Base-by-base conservation (phyloP, 2,797 vertebrate genomes). In the Heterohyrax brucei region DNA sequence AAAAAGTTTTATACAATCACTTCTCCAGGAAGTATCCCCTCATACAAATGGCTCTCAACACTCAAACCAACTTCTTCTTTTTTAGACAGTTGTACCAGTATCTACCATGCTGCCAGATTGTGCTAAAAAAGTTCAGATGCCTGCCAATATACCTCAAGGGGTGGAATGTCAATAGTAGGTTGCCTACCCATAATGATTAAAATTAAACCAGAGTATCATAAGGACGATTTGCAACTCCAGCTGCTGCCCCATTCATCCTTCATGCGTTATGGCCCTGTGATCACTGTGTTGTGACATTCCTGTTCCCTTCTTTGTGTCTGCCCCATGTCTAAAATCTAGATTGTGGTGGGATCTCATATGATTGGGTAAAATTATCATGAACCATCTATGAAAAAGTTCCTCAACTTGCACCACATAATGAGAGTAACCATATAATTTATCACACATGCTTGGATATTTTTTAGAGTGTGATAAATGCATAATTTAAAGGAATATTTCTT, bases 211-310 rank as follows among this genome's bases (percentile, higher is more conserved):
- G 16, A 53, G 46, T 24, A 7, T 2, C 6, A 44, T 5, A 4
- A 50, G 18, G 18, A 30, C 3, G 33, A 2, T 50, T 1, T 3
- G 10, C 5, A 78, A 7, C 16, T 24, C 50, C 53, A 39, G 14
- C 5, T 0, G n/a, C 21, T 33, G 18, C 10, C 30, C 53, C 19
- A 12, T 12, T 1, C 5, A 7, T 26, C n/a, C 6, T 2, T 28
- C 5, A 7, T 0, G 10, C n/a, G n/a, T 44, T 50, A 6, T 21
- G 50, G 10, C 7, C n/a, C 46, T 21, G 1, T 9, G 30, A 1
- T 30, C 4, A 3, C 19, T 13, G 16, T 33, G 1, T 16, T 9
- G 9, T n/a, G 7, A 13, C 16, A 13, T 0, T 24, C 4, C 1
- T 64, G 62, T 14, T 16, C 3, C 22, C 9, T 5, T 62, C n/a